These are phyloP conservation scores for Urocyon cinereoargenteus DNA, from an alignment of 2,797 vertebrate species.

Conservation along the genomic window DNA sequence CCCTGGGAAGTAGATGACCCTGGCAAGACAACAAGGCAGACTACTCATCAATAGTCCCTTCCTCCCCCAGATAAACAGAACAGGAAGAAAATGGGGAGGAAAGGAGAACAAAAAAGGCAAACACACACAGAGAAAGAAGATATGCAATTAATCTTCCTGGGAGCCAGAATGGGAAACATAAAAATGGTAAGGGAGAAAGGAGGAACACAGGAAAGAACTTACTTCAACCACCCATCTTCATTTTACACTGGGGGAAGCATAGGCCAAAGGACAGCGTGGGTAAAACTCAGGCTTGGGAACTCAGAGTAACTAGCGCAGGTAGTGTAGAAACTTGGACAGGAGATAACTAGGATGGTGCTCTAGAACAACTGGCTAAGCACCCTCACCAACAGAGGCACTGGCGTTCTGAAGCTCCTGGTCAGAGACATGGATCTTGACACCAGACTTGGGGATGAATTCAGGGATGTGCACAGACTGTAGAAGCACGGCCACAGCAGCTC, in stretches of 20 bases:
- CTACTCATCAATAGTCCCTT: accelerated
- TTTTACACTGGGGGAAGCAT: neutral
- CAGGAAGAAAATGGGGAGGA: neutral
- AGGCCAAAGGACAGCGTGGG: neutral
- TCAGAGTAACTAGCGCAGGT: neutral
- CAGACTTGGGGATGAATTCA: constrained; percentile 92
- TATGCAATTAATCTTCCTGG: neutral
- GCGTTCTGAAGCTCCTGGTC: constrained; percentile 93
- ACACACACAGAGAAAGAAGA: neutral
- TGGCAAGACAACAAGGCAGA: neutral
- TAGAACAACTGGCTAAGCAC: neutral
- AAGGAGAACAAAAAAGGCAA: neutral
- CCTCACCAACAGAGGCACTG: constrained; percentile 92
- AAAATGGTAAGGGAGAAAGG: too few species aligned
- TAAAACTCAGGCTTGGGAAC: neutral
- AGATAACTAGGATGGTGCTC: neutral
- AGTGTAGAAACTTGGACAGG: too few species aligned
- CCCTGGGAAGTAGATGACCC: neutral
- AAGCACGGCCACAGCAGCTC: constrained; percentile 87
- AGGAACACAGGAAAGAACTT: neutral
- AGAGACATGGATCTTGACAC: constrained; percentile 95
- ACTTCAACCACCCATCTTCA: neutral
- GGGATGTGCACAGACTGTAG: constrained; percentile 90
- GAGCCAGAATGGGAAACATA: neutral
- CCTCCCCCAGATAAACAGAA: neutral